A percentile compares a stretch with the other conserved stretches of the same genome.
Conservation (phyloP, 2,113 vertebrate species). For the Poeciliopsis retropinna region DNA sequence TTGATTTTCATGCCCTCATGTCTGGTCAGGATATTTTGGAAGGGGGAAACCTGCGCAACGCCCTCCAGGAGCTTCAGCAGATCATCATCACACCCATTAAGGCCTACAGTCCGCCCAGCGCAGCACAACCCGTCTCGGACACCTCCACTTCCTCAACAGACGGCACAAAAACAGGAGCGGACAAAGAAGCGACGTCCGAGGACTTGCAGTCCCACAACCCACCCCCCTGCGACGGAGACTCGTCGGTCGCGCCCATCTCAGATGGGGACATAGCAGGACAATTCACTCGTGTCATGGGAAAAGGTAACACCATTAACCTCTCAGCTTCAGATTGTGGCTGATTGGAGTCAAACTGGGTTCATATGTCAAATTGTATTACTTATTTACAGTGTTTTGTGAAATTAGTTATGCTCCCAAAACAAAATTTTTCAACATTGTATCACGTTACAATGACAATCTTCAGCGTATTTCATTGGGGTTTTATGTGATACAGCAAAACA, state of each 20-base stretch:
- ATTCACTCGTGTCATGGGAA: constrained; percentile 95
- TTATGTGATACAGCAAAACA: not conserved
- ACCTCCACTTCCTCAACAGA: constrained; percentile 68
- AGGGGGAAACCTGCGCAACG: constrained; percentile 91
- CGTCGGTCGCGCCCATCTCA: constrained; percentile 84
- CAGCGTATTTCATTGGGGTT: not conserved
- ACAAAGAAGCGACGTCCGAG: constrained; percentile 82
- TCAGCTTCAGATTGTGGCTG: not conserved
- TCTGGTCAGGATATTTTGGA: constrained; percentile 89
- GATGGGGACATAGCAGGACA: constrained; percentile 93
- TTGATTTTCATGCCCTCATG: not conserved
- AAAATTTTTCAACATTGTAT: not conserved
- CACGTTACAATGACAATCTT: not conserved
- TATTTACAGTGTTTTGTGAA: not conserved
- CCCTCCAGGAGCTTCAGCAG: constrained; percentile 92
- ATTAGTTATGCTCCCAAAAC: not conserved
- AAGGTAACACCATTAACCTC: constrained; percentile 78
- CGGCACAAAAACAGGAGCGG: constrained; percentile 73
- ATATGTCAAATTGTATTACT: not conserved
- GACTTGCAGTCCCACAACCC: constrained; percentile 84
- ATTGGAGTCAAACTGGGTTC: not conserved
- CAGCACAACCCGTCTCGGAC: constrained; percentile 70
- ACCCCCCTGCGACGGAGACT: constrained; percentile 85
- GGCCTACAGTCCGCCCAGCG: constrained; percentile 80
- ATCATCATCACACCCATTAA: constrained; percentile 94